These are phyloP conservation scores for Chiloscyllium plagiosum DNA, from an alignment of 2,113 vertebrate genomes.

Conservation along the genomic window DNA sequence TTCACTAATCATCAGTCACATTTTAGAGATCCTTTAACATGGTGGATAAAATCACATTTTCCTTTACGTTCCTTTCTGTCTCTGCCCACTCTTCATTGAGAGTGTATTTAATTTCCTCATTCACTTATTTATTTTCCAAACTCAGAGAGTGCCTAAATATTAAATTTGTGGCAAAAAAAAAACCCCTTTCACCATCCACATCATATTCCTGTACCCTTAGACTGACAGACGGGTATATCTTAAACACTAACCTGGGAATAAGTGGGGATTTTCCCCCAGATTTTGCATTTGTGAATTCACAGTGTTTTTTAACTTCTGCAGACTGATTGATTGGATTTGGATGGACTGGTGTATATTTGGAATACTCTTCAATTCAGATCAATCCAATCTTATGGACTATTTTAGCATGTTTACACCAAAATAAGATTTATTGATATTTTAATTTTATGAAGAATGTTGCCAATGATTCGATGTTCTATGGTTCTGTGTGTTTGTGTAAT, in stretches of 20 bases:
- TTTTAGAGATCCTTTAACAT: background rate
- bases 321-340: background rate
- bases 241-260: background rate
- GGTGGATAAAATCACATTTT: background rate
- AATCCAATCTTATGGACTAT: slow-evolving; percentile 13
- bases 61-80: background rate
- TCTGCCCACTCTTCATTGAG: background rate
- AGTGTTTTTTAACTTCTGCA: background rate
- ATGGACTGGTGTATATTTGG: slow-evolving; percentile 8
- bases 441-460: slow-evolving; percentile 28
- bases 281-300: slow-evolving; percentile 11
- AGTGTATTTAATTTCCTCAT: background rate
- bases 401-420: slow-evolving; percentile 28
- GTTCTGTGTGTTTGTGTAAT: slow-evolving; percentile 17
- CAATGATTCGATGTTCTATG: slow-evolving; percentile 16
- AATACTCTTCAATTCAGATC: slow-evolving; percentile 14
- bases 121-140: background rate
- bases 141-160: slow-evolving; percentile 28
- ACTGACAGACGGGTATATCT: background rate
- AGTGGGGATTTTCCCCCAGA: background rate
- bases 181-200: background rate
- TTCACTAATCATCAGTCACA: slow-evolving; percentile 17
- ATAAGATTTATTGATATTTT: slow-evolving; percentile 26
- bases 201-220: background rate
- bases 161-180: slow-evolving; percentile 27